Base-by-base conservation (phyloP, 1,140 invertebrate species). In the Agrypnia vestita region DNA sequence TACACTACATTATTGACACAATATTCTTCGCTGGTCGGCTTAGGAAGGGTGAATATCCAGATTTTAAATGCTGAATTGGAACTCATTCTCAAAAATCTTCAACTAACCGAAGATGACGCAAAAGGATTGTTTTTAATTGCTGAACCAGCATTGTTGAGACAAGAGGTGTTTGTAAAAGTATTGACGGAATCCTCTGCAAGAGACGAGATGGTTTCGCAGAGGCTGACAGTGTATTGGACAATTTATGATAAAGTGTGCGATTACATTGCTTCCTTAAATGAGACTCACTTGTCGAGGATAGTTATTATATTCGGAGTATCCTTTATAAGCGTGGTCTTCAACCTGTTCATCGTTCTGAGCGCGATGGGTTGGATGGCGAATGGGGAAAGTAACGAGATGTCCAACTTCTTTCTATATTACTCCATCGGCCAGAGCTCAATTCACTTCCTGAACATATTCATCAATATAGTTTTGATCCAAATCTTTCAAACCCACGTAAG, bases 221-320 rank as follows among this genome's bases (percentile, higher is more conserved):
- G 47, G 6, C 15, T 71, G 11, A 19, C 35, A n/a, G 7, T 49
- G 6, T 49, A n/a, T n/a, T 75, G 73, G 73, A 75, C n/a, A 17
- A 46, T 46, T 44, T 75, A 75, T 46, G 73, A 75, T 13, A 64
- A 19, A 67, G 13, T 49, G n/a, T 77, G 75, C 49, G 75, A 77
- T 55, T 77, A 46, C 17, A 35, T 19, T 67, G 35, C 25, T 25
- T 25, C 12, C 12, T 12, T 77, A 15, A 77, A 77, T 15, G 15
- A 64, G 10, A 49, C 55, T 12, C 49, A 49, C 13, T 64, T 61
- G 9, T 17, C 35, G 10, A 49, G 64, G 3, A 17, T 77, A n/a
- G n/a, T 77, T 6, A 12, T 35, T n/a, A 47, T 77, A 35, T 21
- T 77, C 12, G 13, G 12, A 11, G 7, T 25, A 6, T 64, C 59